These are phyloP conservation scores for Passer montanus DNA, from an alignment of 2,113 vertebrate species.

Conservation along the genomic window DNA sequence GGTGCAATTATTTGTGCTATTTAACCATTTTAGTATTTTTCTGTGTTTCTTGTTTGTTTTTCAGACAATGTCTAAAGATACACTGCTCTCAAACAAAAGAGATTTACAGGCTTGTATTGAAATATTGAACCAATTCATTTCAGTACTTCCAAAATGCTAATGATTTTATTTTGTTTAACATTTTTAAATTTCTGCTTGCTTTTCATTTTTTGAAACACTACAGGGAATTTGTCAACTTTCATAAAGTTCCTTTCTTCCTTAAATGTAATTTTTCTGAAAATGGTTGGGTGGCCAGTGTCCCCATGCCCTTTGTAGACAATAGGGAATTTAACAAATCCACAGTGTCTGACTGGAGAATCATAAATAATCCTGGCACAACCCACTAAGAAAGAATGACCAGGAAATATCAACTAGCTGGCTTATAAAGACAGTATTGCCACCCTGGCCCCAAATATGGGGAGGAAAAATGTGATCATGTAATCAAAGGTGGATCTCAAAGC, in stretches of 20 bases:
- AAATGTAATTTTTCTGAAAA: not conserved
- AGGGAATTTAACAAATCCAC: not conserved
- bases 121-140: not conserved
- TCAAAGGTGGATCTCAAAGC: slow-evolving; percentile 19
- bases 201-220: not conserved
- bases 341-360: not conserved
- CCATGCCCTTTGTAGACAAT: not conserved
- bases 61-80: not conserved
- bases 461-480: not conserved
- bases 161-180: not conserved
- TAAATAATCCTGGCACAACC: not conserved
- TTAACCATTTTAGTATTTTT: not conserved
- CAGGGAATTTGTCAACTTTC: not conserved
- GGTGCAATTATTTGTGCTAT: not conserved
- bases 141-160: not conserved
- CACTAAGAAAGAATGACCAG: not conserved
- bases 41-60: not conserved
- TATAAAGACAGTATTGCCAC: not conserved
- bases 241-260: not conserved
- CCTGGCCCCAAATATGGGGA: not conserved
- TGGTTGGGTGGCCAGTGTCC: not conserved
- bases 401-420: not conserved
- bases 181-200: not conserved
- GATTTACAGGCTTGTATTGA: not conserved
- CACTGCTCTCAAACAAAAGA: not conserved